Percentiles rank a stretch among this genome's conserved stretches.
Evolutionary conservation across 2,113 vertebrate genomes (phyloP).

Genomic region (Aptenodytes forsteri): DNA sequence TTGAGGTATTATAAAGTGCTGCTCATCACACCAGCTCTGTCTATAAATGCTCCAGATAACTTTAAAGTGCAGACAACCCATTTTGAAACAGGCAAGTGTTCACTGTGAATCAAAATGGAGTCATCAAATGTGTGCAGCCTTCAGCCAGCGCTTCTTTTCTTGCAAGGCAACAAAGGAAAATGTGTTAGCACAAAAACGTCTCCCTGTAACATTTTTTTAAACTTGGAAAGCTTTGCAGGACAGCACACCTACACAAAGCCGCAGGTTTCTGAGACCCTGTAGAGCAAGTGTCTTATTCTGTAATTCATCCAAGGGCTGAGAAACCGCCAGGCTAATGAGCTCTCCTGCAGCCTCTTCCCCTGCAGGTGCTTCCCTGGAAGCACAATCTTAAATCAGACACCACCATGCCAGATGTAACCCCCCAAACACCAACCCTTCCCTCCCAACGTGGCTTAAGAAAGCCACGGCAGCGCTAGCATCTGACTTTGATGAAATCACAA

Average conservation of each 20-base stretch:
- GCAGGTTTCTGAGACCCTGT: constrained; percentile 14
- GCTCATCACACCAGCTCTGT: constrained; percentile 10
- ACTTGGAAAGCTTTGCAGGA: constrained; percentile 49
- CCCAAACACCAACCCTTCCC: not conserved
- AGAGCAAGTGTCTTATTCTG: constrained; percentile 51
- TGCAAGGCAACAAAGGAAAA: constrained; percentile 52
- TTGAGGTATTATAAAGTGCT: constrained; percentile 40
- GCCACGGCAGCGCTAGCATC: not conserved
- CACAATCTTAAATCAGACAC: constrained; percentile 55
- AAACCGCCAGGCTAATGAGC: constrained; percentile 70
- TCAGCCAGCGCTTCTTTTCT: constrained; percentile 39
- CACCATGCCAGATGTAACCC: not conserved
- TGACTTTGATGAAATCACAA: constrained; percentile 9
- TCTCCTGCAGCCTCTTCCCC: constrained; percentile 68
- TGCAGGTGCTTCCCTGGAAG: constrained; percentile 52
- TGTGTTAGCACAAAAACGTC: constrained; percentile 39
- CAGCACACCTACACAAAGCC: constrained; percentile 38
- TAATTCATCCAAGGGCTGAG: constrained; percentile 40
- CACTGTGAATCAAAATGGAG: constrained; percentile 65
- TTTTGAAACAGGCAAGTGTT: constrained; percentile 58
- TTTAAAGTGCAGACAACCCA: constrained; percentile 36
- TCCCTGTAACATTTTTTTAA: constrained; percentile 21
- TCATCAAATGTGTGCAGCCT: constrained; percentile 34
- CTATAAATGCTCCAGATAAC: constrained; percentile 49
- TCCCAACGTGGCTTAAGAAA: not conserved